These are phyloP conservation scores for Centropus bengalensis DNA, from an alignment of 2,113 vertebrate genomes.

Conservation along the genomic window DNA sequence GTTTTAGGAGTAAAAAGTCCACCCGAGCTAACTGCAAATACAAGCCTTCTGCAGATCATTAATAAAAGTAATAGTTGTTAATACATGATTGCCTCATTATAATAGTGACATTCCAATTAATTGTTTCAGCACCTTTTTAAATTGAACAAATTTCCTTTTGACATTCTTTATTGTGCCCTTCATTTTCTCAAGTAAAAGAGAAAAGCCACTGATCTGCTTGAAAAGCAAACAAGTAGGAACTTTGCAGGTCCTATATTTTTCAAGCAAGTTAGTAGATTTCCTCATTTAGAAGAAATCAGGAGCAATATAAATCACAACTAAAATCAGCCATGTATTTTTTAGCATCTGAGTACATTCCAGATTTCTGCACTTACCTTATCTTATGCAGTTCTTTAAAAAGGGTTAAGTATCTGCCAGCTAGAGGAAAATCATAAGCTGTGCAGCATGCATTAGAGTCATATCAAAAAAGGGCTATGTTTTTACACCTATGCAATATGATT, in stretches of 20 bases:
- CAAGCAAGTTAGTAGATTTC: background rate
- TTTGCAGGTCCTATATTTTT: background rate
- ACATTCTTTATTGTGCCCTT: slow-evolving; percentile 20
- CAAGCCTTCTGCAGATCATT: slow-evolving; percentile 62
- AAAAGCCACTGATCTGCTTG: background rate
- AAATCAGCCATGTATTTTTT: background rate
- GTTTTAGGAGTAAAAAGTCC: slow-evolving; percentile 32
- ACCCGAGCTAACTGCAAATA: slow-evolving; percentile 28
- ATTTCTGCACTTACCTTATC: background rate
- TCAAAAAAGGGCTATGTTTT: background rate
- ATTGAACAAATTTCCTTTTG: slow-evolving; percentile 47
- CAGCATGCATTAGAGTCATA: background rate
- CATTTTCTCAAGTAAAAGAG: slow-evolving; percentile 1
- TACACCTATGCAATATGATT: background rate
- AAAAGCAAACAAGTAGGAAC: background rate
- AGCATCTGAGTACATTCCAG: background rate
- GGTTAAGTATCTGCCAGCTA: background rate
- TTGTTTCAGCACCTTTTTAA: slow-evolving; percentile 62
- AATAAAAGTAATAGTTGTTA: slow-evolving; percentile 66
- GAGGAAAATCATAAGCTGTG: background rate
- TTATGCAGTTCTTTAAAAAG: background rate
- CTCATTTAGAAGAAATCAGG: background rate
- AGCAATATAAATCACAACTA: background rate
- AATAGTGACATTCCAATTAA: slow-evolving; percentile 61
- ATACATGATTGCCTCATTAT: slow-evolving; percentile 71